phyloP scores from a whole-genome alignment of 2,888 invertebrate genomes.

The Cheilosia variabilis region DNA sequence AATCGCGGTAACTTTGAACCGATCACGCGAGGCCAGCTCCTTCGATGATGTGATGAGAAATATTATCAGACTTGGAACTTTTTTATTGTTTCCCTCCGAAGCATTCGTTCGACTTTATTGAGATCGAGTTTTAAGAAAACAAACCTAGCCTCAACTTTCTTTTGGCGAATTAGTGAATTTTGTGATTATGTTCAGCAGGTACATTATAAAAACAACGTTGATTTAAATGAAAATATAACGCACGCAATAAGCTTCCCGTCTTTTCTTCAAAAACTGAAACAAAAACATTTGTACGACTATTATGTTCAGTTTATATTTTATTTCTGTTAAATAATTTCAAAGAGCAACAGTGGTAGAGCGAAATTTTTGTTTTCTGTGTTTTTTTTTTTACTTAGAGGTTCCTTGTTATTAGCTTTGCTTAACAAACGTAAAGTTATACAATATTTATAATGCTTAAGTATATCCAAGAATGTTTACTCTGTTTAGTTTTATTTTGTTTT shows the following conservation, averaged over 20 bases:
- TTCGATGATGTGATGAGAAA: too few species aligned
- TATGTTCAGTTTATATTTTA: slow-evolving; percentile 57
- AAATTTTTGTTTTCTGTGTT: slow-evolving; percentile 41
- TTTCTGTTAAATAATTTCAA: slow-evolving; percentile 67
- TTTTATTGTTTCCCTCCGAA: too few species aligned
- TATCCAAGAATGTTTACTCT: slow-evolving; percentile 62
- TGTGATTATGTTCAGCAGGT: too few species aligned
- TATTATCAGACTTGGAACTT: too few species aligned
- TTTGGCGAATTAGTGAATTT: too few species aligned
- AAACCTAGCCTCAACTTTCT: too few species aligned
- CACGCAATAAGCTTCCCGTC: background rate
- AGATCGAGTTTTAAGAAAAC: too few species aligned
- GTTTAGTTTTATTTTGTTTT: slow-evolving; percentile 23
- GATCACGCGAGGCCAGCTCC: too few species aligned
- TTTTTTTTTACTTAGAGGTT: slow-evolving; percentile 31
- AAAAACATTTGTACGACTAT: background rate
- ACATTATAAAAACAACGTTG: too few species aligned
- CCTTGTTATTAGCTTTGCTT: slow-evolving; percentile 43
- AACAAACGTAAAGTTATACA: slow-evolving; percentile 63
- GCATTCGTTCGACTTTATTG: too few species aligned
- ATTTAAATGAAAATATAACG: background rate
- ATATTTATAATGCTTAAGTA: slow-evolving; percentile 64
- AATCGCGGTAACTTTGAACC: too few species aligned
- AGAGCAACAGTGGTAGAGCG: slow-evolving; percentile 72
- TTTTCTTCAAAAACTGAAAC: background rate